Conservation (phyloP, 2,888 invertebrate genomes). For the Nephrocerus scutellatus region DNA sequence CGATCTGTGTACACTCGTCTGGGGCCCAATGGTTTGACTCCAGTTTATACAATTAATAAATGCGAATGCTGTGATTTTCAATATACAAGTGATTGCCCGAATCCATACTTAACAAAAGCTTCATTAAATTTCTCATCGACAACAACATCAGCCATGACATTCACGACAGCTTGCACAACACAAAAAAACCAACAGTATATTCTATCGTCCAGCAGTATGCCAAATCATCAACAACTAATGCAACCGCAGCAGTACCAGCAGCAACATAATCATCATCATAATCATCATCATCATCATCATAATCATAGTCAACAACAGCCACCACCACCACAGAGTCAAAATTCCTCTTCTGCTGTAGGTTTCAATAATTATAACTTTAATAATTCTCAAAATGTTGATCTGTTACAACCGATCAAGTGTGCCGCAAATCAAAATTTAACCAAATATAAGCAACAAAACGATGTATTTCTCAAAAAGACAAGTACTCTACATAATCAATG, state of each 20-base stretch:
- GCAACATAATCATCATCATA: too few species aligned
- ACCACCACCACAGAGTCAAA: constrained; percentile 10
- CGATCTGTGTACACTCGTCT: constrained; percentile 57
- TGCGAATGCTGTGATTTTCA: constrained; percentile 52
- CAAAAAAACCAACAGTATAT: constrained; percentile 3
- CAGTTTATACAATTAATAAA: constrained; percentile 54
- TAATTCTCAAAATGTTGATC: too few species aligned
- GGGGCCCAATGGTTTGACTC: constrained; percentile 52
- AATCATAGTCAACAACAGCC: constrained; percentile 1
- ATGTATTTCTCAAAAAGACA: constrained; percentile 13
- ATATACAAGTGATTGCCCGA: constrained; percentile 34
- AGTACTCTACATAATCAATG: constrained; percentile 11
- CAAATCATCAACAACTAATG: constrained; percentile 14
- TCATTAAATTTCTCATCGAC: constrained; percentile 24
- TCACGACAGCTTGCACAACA: constrained; percentile 20
- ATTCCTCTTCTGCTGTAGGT: too few species aligned
- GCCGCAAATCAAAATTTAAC: too few species aligned
- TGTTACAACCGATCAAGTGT: too few species aligned
- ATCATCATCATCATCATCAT: too few species aligned
- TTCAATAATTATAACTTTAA: too few species aligned
- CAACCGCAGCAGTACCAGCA: constrained; percentile 14
- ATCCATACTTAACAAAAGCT: constrained; percentile 24
- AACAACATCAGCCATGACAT: constrained; percentile 19
- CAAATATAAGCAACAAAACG: too few species aligned
- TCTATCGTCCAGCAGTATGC: constrained; percentile 8